Conservation (phyloP, 23 tunicate genomes). For the Ciona savignyi region DNA sequence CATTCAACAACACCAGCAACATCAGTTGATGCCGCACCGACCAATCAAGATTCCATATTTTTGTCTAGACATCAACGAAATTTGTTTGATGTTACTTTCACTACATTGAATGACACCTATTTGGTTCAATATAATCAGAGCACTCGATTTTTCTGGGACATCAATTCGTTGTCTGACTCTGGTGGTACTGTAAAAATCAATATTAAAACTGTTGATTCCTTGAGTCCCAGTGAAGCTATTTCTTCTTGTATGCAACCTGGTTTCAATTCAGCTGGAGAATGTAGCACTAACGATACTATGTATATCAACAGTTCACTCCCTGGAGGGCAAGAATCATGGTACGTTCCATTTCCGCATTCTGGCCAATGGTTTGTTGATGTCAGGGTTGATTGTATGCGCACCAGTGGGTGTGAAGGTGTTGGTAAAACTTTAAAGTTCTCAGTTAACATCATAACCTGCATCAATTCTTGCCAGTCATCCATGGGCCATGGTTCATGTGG, state of each 20-base stretch:
- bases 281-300: not conserved
- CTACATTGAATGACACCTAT: conserved; percentile 8
- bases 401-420: not conserved
- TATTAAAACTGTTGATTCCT: conserved; percentile 5
- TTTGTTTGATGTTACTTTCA: conserved; percentile 34
- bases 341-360: conserved; percentile 62
- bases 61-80: conserved; percentile 26
- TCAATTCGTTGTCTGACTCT: conserved; percentile 55
- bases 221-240: not conserved
- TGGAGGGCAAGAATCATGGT: conserved; percentile 11
- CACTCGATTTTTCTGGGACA: conserved; percentile 43
- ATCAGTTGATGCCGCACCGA: not conserved
- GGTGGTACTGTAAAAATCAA: conserved; percentile 64
- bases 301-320: conserved; percentile 2
- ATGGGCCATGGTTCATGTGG: conserved; percentile 52
- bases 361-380: conserved; percentile 55
- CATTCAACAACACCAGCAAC: not conserved
- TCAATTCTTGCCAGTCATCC: conserved; percentile 49
- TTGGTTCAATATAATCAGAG: conserved; percentile 6
- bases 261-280: not conserved
- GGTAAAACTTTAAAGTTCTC: not conserved
- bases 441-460: conserved; percentile 33
- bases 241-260: conserved; percentile 5
- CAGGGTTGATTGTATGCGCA: conserved; percentile 15
- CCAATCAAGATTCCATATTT: not conserved